Evolutionary conservation across 2,888 invertebrate genomes (phyloP).

Genomic region (Phaonia tiefii): DNA sequence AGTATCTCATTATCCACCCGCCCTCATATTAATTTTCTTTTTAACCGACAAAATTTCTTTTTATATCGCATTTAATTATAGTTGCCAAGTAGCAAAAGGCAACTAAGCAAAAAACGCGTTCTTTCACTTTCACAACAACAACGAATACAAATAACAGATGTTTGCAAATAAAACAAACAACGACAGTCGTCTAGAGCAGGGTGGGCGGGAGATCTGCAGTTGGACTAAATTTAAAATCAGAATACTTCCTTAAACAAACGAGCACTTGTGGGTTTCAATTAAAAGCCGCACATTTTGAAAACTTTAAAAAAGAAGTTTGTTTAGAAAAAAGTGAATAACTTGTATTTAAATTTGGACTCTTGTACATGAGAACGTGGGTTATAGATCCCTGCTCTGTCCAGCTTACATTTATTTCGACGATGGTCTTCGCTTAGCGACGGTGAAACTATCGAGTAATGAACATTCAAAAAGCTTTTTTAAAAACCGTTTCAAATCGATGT

Average conservation of each 20-base stretch:
- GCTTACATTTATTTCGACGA: no score
- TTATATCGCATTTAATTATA: slow-evolving; percentile 27
- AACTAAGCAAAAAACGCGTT: background rate
- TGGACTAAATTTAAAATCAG: background rate
- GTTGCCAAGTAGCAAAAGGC: slow-evolving; percentile 5
- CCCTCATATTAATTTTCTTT: slow-evolving; percentile 9
- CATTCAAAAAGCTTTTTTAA: no score
- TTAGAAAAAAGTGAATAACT: no score
- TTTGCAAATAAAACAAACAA: slow-evolving; percentile 6
- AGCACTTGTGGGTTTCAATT: no score
- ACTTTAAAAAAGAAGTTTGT: no score
- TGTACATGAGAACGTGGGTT: no score
- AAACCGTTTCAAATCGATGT: no score
- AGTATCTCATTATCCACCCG: background rate
- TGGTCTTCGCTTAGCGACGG: no score
- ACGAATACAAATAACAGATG: slow-evolving; percentile 18
- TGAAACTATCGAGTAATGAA: no score
- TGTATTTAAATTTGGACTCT: no score
- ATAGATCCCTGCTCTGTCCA: no score
- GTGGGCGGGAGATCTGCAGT: background rate
- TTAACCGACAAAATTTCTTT: slow-evolving; percentile 5
- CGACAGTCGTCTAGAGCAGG: background rate
- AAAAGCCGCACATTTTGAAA: no score
- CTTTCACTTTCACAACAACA: background rate
- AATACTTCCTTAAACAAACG: slow-evolving; percentile 10